These are phyloP conservation scores for Drosophila quinaria DNA, from an alignment of 2,888 invertebrate species.

Conservation along the genomic window DNA sequence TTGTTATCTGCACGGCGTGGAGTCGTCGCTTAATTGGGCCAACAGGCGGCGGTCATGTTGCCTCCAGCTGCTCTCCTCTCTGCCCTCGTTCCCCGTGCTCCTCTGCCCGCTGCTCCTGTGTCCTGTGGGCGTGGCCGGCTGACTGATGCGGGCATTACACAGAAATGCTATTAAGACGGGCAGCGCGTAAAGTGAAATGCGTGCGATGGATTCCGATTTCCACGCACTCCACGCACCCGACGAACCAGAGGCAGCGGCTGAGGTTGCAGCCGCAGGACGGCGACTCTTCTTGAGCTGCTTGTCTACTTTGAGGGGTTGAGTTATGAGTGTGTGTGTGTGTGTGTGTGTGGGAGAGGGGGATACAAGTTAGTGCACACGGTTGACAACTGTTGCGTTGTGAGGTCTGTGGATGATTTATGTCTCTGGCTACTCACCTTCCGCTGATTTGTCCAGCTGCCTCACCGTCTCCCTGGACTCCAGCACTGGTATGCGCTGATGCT, in stretches of 20 bases:
- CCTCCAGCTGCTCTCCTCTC: conserved; percentile 17
- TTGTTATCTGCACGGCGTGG: conserved; percentile 76
- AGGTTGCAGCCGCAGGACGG: conserved; percentile 76
- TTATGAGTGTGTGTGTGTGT: neutral
- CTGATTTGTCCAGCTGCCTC: conserved; percentile 85
- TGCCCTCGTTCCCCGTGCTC: conserved; percentile 9
- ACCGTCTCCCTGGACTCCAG: conserved; percentile 92
- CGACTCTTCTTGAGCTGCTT: conserved; percentile 78
- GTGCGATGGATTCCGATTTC: conserved; percentile 73
- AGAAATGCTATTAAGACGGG: conserved; percentile 82
- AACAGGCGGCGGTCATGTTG: conserved; percentile 64
- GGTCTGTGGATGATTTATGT: conserved; percentile 68
- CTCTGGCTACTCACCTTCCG: conserved; percentile 76
- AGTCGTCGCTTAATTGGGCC: conserved; percentile 67
- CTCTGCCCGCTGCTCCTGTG: neutral
- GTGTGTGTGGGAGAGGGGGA: conserved; percentile 4
- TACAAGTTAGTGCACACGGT: conserved; percentile 24
- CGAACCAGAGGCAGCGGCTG: conserved; percentile 60
- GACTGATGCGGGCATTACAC: conserved; percentile 56
- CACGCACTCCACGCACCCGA: conserved; percentile 42
- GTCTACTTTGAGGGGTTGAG: conserved; percentile 49
- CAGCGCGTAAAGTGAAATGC: conserved; percentile 76
- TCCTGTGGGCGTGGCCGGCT: conserved; percentile 27
- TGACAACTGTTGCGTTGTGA: conserved; percentile 61
- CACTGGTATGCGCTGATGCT: conserved; percentile 91